Evolutionary conservation across 2,888 invertebrate species (phyloP).

Genomic region (Pharmacophagus antenor): DNA sequence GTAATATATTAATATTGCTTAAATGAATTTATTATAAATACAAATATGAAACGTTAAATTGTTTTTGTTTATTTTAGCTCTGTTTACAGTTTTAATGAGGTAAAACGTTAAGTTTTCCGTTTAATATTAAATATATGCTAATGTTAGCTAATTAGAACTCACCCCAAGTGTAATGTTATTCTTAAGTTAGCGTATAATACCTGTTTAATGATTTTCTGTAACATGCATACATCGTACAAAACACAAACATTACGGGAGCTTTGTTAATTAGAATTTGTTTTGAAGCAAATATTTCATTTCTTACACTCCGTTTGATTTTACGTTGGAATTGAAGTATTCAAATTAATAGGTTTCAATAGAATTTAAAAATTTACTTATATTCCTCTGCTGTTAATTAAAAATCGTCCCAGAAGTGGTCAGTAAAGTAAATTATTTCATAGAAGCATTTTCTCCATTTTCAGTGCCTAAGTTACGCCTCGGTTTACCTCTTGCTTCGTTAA

Average conservation of each 20-base stretch:
- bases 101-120: slow-evolving; percentile 6
- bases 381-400: too few species aligned
- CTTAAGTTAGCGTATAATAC: slow-evolving; percentile 8
- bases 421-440: too few species aligned
- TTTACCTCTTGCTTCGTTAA: too few species aligned
- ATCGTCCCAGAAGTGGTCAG: too few species aligned
- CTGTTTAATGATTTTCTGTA: neutral
- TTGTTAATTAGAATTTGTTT: neutral
- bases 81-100: slow-evolving; percentile 16
- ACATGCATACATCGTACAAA: neutral
- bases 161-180: slow-evolving; percentile 10
- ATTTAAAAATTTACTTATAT: too few species aligned
- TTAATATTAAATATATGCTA: slow-evolving; percentile 10
- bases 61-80: slow-evolving; percentile 1
- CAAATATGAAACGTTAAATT: neutral
- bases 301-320: neutral
- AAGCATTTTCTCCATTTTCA: too few species aligned
- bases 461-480: too few species aligned
- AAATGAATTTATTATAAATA: neutral
- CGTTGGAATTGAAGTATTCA: too few species aligned
- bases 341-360: too few species aligned
- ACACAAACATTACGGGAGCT: neutral
- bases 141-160: slow-evolving; percentile 17
- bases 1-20: neutral
- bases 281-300: neutral